Conservation (phyloP, 2,888 invertebrate genomes). For the Axea sp. region DNA sequence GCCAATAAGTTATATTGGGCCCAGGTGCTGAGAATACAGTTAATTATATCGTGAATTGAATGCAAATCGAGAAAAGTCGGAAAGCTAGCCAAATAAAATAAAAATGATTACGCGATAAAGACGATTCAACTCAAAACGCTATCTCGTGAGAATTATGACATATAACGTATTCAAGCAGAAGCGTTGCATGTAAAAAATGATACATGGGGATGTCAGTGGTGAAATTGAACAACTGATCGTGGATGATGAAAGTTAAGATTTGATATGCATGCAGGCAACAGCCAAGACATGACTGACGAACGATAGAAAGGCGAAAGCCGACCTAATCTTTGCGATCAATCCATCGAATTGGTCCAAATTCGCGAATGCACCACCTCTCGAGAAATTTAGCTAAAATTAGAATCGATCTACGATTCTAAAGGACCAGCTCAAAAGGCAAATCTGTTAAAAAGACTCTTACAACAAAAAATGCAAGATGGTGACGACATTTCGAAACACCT, state of each 20-base stretch:
- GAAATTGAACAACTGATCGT: not conserved
- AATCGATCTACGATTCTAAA: slow-evolving; percentile 17
- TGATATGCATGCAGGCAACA: not conserved
- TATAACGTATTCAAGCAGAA: slow-evolving; percentile 2
- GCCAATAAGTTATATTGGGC: no score
- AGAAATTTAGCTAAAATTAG: slow-evolving; percentile 7
- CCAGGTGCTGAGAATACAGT: no score
- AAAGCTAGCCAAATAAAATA: no score
- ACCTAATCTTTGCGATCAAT: slow-evolving; percentile 12
- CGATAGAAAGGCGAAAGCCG: slow-evolving; percentile 15
- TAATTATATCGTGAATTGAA: no score
- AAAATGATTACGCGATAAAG: no score
- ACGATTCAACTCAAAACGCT: not conserved
- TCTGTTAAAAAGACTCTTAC: slow-evolving; percentile 1
- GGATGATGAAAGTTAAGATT: not conserved
- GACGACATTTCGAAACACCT: slow-evolving; percentile 19
- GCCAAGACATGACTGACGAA: slow-evolving; percentile 1
- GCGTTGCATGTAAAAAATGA: slow-evolving; percentile 2
- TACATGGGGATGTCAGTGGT: slow-evolving; percentile 1
- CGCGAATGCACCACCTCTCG: slow-evolving; percentile 5
- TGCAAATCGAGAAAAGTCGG: no score
- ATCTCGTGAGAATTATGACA: slow-evolving; percentile 2
- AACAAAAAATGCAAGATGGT: slow-evolving; percentile 22
- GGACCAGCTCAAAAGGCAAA: slow-evolving; percentile 17
- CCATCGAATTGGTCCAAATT: slow-evolving; percentile 15